A percentile compares a stretch with the other conserved stretches of the same genome.
These are phyloP conservation scores for Microplitis manilae DNA, from an alignment of 2,888 invertebrate genomes.

Conservation along the genomic window DNA sequence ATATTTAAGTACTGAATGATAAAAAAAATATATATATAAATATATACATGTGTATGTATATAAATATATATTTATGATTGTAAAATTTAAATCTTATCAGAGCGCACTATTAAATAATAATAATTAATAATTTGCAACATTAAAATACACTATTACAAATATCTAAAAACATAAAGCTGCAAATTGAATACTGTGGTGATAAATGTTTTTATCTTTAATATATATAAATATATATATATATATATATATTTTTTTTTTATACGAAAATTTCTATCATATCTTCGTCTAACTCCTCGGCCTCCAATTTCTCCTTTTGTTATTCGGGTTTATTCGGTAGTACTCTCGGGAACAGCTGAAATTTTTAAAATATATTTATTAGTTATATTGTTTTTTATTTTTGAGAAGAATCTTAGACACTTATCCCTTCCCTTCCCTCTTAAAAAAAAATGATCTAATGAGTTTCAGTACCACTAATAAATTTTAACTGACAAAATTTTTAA, in stretches of 20 bases:
- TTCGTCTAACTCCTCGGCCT: background rate
- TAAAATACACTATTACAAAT: conserved; percentile 54
- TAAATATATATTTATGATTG: background rate
- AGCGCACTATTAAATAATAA: conserved; percentile 59
- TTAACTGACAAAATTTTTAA: too few relatives aligned
- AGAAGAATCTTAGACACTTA: too few relatives aligned
- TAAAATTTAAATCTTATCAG: conserved; percentile 35
- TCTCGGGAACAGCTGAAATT: conserved; percentile 73
- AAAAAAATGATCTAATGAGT: too few relatives aligned
- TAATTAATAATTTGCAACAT: conserved; percentile 54
- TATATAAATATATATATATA: too few relatives aligned
- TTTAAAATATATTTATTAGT: conserved; percentile 40
- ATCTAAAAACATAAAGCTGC: conserved; percentile 69
- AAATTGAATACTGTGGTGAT: conserved; percentile 70
- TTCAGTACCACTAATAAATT: too few relatives aligned
- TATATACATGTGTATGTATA: background rate
- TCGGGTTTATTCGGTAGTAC: conserved; percentile 71
- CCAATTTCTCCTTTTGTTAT: conserved; percentile 53
- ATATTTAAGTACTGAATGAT: conserved; percentile 30
- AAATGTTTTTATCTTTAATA: conserved; percentile 60
- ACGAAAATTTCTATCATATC: conserved; percentile 39
- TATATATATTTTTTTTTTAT: conserved; percentile 41
- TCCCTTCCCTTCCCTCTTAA: too few relatives aligned
- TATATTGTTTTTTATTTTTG: conserved; percentile 5
- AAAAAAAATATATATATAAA: conserved; percentile 20